Percentiles rank a stretch among this genome's conserved stretches.
Conservation (phyloP, 53 echinoderm and acorn worm species). For the Holothuria scabra region DNA sequence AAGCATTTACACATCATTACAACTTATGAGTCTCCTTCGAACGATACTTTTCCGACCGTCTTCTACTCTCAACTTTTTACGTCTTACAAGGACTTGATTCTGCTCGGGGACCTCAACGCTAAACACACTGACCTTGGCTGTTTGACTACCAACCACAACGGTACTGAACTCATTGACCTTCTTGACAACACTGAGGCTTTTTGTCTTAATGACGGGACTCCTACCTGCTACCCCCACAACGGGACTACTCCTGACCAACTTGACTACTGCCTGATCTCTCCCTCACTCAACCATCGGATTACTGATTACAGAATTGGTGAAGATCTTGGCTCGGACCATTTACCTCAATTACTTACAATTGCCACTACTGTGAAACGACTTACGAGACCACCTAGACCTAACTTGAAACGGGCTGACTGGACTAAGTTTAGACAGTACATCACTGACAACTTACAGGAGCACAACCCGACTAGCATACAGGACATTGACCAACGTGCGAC, state of each 20-base stretch:
- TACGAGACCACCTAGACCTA: too few relatives aligned
- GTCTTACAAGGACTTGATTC: background rate
- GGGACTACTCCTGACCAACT: background rate
- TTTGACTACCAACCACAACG: background rate
- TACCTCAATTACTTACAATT: too few relatives aligned
- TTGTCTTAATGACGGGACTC: background rate
- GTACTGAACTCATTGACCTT: background rate
- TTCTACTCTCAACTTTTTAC: too few relatives aligned
- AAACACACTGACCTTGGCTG: background rate
- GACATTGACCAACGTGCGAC: too few relatives aligned
- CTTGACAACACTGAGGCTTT: background rate
- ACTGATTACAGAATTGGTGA: too few relatives aligned
- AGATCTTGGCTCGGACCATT: too few relatives aligned
- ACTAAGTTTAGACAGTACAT: too few relatives aligned
- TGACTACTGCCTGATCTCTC: background rate
- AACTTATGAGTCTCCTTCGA: background rate
- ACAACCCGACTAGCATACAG: too few relatives aligned
- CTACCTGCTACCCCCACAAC: background rate
- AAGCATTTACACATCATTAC: background rate
- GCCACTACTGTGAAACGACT: too few relatives aligned
- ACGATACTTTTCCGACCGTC: background rate
- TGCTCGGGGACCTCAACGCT: background rate
- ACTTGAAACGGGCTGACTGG: too few relatives aligned
- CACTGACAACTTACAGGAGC: too few relatives aligned
- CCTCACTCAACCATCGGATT: too few relatives aligned